These are phyloP conservation scores for Rhyacophila evoluta DNA, from an alignment of 2,888 invertebrate species.

Conservation along the genomic window DNA sequence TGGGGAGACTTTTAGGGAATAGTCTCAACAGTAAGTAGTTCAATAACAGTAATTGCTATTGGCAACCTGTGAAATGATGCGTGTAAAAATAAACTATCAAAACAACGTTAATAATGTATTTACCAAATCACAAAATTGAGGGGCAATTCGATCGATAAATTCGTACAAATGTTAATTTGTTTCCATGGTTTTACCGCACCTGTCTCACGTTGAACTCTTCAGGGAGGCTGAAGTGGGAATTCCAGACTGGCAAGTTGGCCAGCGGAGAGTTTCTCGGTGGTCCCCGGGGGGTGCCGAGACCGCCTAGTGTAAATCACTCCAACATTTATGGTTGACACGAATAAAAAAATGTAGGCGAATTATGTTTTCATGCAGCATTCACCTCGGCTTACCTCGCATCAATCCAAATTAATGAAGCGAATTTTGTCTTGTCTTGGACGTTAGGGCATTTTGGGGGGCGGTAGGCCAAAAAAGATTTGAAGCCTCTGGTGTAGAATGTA, in stretches of 20 bases:
- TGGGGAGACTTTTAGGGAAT: too few species aligned
- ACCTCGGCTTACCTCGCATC: background rate
- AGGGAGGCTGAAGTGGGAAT: background rate
- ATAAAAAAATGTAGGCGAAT: slow-evolving; percentile 34
- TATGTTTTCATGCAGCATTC: slow-evolving; percentile 31
- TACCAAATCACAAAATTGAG: too few species aligned
- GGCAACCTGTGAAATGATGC: too few species aligned
- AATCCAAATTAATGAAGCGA: background rate
- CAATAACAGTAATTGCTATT: too few species aligned
- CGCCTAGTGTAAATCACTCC: slow-evolving; percentile 30
- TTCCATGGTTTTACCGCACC: background rate
- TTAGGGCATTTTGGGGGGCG: background rate
- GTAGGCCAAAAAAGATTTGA: background rate
- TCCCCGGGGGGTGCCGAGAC: slow-evolving; percentile 11
- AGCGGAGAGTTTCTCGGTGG: background rate
- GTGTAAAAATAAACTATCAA: too few species aligned
- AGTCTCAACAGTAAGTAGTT: too few species aligned
- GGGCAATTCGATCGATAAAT: background rate
- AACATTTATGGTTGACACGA: slow-evolving; percentile 41
- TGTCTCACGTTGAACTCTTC: slow-evolving; percentile 2
- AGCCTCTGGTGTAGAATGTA: too few species aligned
- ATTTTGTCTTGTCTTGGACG: background rate
- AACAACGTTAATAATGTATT: too few species aligned
- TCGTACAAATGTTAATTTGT: background rate
- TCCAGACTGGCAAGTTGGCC: background rate